A percentile compares a stretch with the other conserved stretches of the same genome.
Evolutionary conservation across 2,113 vertebrate genomes (phyloP).

Genomic region (Lepidothrix coronata): DNA sequence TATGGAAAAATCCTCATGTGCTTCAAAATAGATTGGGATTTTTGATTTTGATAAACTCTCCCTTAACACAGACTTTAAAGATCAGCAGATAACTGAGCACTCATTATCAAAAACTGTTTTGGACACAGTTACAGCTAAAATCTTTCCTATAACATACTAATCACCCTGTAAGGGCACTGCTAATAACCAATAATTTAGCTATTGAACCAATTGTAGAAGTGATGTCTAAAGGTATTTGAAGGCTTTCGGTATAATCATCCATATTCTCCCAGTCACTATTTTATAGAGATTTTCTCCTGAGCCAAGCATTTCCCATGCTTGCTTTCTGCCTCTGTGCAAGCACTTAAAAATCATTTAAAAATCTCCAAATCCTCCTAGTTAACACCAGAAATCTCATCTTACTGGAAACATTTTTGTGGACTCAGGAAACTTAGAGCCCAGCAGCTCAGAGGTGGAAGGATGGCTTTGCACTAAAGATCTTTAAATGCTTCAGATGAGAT

Average conservation of each 20-base stretch:
- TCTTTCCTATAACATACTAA: neutral
- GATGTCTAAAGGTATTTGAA: neutral
- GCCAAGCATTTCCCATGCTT: neutral
- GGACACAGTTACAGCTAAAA: neutral
- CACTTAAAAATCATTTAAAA: neutral
- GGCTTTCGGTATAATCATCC: neutral
- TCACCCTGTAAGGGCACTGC: neutral
- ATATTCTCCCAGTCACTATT: neutral
- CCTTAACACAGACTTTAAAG: neutral
- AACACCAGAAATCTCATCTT: neutral
- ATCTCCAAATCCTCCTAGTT: neutral
- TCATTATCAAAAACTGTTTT: neutral
- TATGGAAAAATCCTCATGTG: neutral
- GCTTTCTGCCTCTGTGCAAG: neutral
- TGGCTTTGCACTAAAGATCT: neutral
- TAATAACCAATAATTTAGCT: neutral
- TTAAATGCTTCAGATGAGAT: neutral
- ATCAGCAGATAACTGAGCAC: neutral
- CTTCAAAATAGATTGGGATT: neutral
- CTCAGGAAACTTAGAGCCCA: neutral
- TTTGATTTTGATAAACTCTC: neutral
- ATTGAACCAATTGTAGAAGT: neutral
- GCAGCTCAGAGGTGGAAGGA: neutral
- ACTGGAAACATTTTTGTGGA: neutral
- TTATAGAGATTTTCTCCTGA: neutral